These are phyloP conservation scores for Oreohelix idahoensis DNA, from an alignment of 1,140 invertebrate species.

Conservation along the genomic window DNA sequence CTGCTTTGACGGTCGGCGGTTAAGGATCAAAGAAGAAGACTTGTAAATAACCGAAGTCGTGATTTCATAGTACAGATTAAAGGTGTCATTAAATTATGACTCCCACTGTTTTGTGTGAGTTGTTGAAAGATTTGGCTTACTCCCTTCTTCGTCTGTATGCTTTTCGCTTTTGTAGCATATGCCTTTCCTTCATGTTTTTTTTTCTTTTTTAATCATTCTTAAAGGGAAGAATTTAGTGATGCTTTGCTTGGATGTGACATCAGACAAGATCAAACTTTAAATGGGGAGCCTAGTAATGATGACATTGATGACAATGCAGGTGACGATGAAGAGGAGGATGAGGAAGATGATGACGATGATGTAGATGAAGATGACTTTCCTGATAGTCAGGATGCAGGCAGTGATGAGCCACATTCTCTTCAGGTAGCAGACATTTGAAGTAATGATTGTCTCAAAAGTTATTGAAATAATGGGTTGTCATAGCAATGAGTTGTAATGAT, in stretches of 20 bases:
- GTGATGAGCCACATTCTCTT: conserved; percentile 38
- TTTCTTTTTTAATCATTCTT: background rate
- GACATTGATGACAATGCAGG: conserved; percentile 45
- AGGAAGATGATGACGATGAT: conserved; percentile 38
- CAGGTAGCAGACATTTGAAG: too few species aligned
- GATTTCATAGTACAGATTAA: too few species aligned
- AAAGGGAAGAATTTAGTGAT: conserved; percentile 25
- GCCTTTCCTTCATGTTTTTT: background rate
- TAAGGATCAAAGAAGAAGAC: too few species aligned
- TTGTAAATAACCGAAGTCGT: too few species aligned
- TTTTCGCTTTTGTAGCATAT: background rate
- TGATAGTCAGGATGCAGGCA: conserved; percentile 45
- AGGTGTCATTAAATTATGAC: too few species aligned
- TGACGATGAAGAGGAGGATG: conserved; percentile 59
- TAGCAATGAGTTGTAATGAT: too few species aligned
- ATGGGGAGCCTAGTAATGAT: conserved; percentile 14
- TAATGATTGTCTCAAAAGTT: too few species aligned
- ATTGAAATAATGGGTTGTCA: too few species aligned
- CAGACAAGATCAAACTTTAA: background rate
- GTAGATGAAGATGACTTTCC: conserved; percentile 54
- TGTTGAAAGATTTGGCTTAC: too few species aligned
- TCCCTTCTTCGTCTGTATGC: too few species aligned
- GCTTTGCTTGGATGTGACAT: conserved; percentile 19
- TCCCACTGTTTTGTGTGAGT: too few species aligned
- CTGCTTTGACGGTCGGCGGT: too few species aligned